Evolutionary conservation across 2,888 invertebrate genomes (phyloP).

Genomic region (Andrena marginata): DNA sequence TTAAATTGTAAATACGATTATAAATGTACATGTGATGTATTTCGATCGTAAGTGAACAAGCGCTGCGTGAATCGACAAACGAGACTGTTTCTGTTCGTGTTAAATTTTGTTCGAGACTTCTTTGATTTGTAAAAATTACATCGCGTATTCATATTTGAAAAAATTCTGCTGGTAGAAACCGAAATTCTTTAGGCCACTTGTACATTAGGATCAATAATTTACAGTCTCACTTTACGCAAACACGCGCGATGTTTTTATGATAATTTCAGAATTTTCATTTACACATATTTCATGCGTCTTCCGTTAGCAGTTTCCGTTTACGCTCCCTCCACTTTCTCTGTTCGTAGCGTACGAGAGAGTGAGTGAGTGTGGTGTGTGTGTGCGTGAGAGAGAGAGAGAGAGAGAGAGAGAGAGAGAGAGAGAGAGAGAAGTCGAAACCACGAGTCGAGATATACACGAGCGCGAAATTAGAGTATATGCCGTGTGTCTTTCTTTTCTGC

Average conservation of each 20-base stretch:
- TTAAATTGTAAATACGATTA: slow-evolving; percentile 49
- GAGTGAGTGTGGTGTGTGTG: neutral
- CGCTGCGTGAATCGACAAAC: neutral
- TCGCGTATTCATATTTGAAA: no score
- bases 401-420: neutral
- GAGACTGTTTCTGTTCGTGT: neutral
- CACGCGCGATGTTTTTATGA: neutral
- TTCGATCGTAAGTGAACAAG: neutral
- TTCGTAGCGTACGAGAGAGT: neutral
- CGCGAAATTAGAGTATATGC: slow-evolving; percentile 35
- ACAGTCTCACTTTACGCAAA: slow-evolving; percentile 13
- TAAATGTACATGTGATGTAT: slow-evolving; percentile 38
- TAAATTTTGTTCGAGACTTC: neutral
- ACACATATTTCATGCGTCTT: slow-evolving; percentile 33
- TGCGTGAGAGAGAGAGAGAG: neutral
- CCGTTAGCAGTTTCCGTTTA: slow-evolving; percentile 44
- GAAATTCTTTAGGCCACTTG: no score
- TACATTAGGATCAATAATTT: no score
- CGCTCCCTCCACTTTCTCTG: slow-evolving; percentile 53
- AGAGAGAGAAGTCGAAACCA: neutral
- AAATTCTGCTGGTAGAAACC: no score
- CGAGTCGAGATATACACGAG: slow-evolving; percentile 1
- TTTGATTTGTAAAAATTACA: no score
- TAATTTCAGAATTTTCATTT: neutral
- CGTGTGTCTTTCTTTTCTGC: slow-evolving; percentile 63